Base-by-base conservation (phyloP, 2,797 vertebrate species). In the Xiphophorus birchmanni region DNA sequence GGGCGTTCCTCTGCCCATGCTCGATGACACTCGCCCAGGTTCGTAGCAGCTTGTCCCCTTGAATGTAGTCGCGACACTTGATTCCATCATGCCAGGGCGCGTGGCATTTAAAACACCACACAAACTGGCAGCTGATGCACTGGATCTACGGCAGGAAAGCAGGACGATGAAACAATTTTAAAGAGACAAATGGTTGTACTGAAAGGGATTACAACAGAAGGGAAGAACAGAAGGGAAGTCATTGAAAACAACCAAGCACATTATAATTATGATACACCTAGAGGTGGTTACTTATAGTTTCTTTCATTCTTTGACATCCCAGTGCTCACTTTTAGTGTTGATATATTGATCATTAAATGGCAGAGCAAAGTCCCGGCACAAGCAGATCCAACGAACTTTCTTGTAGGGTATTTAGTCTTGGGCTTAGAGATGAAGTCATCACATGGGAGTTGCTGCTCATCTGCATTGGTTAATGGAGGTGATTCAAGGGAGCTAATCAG, bases 41-140 rank as follows among this genome's bases (percentile, higher is more conserved):
- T 86, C 97, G 97, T 78, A 99, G 95, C 88, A 98, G 93, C 87
- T 99, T 99, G 96, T 99, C 99, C 86, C 98, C 98, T 89, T 96
- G 98, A 90, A 96, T 97, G 95, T 99, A 99, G 45, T 99, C 97
- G 74, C 97, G 97, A 91, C 99, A 99, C 91, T 97, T 99, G 87
- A 99, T 92, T 0, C 98, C 98, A 87, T 97, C 97, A 87, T 99
- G 99, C 99, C 98, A 99, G 72, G 99, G 99, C 8, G 99, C 96
- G 73, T 99, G 99, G 95, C 99, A 99, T 94, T 97, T 99, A 93
- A 99, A 99, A 96, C 99, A 99, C 99, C 98, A 99, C 89, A 99
- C 91, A 89, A 99, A 98, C 95, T 98, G 97, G 95, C 99, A 99
- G 86, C 93, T 95, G n/a, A 95, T 95, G 92, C 99, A 99, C 95